A percentile compares a stretch with the other conserved stretches of the same genome.
Conservation (phyloP, 1,140 invertebrate genomes). For the Drosophila chauvacae region DNA sequence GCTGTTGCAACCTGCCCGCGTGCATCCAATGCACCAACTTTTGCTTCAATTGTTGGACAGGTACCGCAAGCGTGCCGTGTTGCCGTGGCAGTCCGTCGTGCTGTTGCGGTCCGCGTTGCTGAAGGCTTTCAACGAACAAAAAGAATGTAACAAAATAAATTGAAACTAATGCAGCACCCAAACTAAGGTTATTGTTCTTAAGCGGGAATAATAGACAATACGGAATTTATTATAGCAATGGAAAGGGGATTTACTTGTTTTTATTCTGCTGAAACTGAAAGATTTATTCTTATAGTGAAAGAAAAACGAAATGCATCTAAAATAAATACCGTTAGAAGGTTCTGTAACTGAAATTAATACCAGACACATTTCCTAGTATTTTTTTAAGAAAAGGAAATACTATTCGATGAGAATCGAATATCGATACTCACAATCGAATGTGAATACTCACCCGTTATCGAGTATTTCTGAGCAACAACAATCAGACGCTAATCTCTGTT, state of each 20-base stretch:
- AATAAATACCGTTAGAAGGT: too few relatives aligned
- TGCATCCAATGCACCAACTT: constrained; percentile 67
- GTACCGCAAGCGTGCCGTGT: constrained; percentile 22
- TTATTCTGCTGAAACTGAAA: too few relatives aligned
- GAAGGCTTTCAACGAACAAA: neutral
- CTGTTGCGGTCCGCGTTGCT: constrained; percentile 33
- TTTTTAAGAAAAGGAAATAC: neutral
- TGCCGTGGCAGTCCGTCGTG: constrained; percentile 46
- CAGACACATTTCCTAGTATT: neutral
- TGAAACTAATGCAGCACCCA: neutral
- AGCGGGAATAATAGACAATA: too few relatives aligned
- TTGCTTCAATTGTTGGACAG: constrained; percentile 69
- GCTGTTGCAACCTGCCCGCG: constrained; percentile 53
- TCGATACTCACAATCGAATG: neutral
- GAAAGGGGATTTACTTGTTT: too few relatives aligned
- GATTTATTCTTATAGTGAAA: too few relatives aligned
- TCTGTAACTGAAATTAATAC: neutral
- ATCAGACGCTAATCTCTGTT: constrained; percentile 3
- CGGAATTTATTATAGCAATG: too few relatives aligned
- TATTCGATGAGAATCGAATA: neutral
- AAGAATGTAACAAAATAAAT: neutral
- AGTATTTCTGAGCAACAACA: neutral
- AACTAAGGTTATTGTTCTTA: neutral
- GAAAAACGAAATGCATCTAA: too few relatives aligned
- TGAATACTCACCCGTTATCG: neutral